These are phyloP conservation scores for Drosophila malerkotliana DNA, from an alignment of 1,140 invertebrate species.

Conservation along the genomic window DNA sequence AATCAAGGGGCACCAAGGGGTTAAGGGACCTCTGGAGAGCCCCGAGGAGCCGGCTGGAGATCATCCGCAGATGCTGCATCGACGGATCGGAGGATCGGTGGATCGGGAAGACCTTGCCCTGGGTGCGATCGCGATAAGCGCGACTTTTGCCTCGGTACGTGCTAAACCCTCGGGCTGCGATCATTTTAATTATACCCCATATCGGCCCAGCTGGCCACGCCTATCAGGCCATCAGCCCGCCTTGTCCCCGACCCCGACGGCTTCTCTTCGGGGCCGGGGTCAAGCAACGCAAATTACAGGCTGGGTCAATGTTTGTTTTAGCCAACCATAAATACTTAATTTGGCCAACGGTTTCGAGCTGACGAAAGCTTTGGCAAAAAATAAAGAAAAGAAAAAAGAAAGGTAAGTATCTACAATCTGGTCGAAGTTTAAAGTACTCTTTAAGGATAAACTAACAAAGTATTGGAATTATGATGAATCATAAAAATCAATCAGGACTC, in stretches of 20 bases:
- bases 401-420: not conserved
- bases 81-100: not conserved
- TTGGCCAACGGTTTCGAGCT: constrained; percentile 63
- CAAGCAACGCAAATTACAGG: constrained; percentile 75
- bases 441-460: not conserved
- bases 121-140: constrained; percentile 79
- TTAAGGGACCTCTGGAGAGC: not conserved
- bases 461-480: too few species aligned
- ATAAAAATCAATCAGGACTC: too few species aligned
- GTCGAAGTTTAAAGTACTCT: constrained; percentile 16
- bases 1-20: constrained; percentile 3
- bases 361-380: constrained; percentile 35
- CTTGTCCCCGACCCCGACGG: not conserved
- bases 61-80: constrained; percentile 31
- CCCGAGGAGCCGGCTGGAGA: constrained; percentile 9
- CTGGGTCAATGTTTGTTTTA: constrained; percentile 74
- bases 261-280: constrained; percentile 34
- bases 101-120: constrained; percentile 65
- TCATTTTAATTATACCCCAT: constrained; percentile 74
- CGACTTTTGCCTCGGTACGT: constrained; percentile 79
- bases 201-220: constrained; percentile 22
- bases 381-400: not conserved
- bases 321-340: constrained; percentile 73
- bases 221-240: constrained; percentile 6
- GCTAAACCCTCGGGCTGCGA: constrained; percentile 67